Conservation (phyloP, 1,140 invertebrate species). For the Nebria ingens region DNA sequence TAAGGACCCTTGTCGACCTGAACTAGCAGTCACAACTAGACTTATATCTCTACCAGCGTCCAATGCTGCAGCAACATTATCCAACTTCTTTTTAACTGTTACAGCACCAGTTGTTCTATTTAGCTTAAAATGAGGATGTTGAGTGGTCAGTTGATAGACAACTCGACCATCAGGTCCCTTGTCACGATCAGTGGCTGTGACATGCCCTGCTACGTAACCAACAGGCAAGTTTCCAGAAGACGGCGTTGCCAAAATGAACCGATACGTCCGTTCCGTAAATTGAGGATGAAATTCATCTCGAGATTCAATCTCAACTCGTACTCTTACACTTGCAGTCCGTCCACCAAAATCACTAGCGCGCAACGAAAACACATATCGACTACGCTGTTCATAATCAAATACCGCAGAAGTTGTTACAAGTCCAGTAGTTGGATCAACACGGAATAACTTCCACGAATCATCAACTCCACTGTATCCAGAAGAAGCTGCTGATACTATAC, state of each 20-base stretch:
- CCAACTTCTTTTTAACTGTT: slow-evolving; percentile 68
- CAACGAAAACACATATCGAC: slow-evolving; percentile 73
- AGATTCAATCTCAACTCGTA: slow-evolving; percentile 79
- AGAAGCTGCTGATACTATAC: slow-evolving; percentile 52
- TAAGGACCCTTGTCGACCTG: slow-evolving; percentile 73
- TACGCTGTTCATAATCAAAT: slow-evolving; percentile 80
- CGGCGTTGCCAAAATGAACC: slow-evolving; percentile 63
- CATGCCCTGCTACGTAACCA: slow-evolving; percentile 75
- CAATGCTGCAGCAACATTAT: slow-evolving; percentile 43
- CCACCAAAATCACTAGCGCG: slow-evolving; percentile 76
- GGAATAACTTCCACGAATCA: slow-evolving; percentile 70
- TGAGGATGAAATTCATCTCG: slow-evolving; percentile 87
- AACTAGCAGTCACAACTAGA: slow-evolving; percentile 74
- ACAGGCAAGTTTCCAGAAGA: slow-evolving; percentile 48
- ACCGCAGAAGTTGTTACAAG: slow-evolving; percentile 64
- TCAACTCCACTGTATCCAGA: slow-evolving; percentile 55
- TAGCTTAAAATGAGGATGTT: slow-evolving; percentile 80
- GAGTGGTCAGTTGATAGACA: slow-evolving; percentile 75
- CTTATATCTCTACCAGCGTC: slow-evolving; percentile 58
- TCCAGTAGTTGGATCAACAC: slow-evolving; percentile 63
- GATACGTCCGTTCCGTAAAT: slow-evolving; percentile 79
- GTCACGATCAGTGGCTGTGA: slow-evolving; percentile 81
- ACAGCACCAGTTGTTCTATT: slow-evolving; percentile 84
- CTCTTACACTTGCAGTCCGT: slow-evolving; percentile 59
- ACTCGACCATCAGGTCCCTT: slow-evolving; percentile 84